Evolutionary conservation across 2,888 invertebrate genomes (phyloP).

Genomic region (Pristionchus arcanus): DNA sequence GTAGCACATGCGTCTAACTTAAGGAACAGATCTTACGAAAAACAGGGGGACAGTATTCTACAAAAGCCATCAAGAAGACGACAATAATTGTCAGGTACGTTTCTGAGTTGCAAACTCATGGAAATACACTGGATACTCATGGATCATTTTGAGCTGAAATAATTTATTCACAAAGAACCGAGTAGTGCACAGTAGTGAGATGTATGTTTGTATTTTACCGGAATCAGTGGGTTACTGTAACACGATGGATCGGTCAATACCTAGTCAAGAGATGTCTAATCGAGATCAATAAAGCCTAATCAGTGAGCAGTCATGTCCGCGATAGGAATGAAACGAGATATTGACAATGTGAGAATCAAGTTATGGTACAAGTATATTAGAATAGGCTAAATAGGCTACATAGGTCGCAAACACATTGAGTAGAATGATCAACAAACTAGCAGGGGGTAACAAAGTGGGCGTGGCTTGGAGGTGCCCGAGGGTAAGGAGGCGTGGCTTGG

Average conservation of each 20-base stretch:
- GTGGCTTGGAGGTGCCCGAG: background rate
- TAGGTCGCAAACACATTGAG: background rate
- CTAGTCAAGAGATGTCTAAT: background rate
- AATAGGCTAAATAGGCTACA: background rate
- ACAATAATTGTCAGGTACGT: too few species aligned
- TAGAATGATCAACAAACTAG: background rate
- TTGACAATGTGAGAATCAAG: background rate
- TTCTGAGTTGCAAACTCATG: background rate
- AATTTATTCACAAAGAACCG: constrained; percentile 21
- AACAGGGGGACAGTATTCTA: too few species aligned
- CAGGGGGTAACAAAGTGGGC: constrained; percentile 2
- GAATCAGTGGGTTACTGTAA: background rate
- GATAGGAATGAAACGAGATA: background rate
- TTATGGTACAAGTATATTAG: constrained; percentile 7
- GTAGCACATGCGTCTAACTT: too few species aligned
- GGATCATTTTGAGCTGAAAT: background rate
- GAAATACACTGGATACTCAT: background rate
- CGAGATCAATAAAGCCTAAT: background rate
- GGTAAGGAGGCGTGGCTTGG: background rate
- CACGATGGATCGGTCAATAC: background rate
- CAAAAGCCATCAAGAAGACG: too few species aligned
- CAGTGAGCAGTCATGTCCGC: too few species aligned
- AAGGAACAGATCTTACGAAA: too few species aligned
- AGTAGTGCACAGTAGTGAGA: constrained; percentile 3
- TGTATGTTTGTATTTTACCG: background rate